Base-by-base conservation (phyloP, 2,113 vertebrate genomes). In the Clupea harengus region DNA sequence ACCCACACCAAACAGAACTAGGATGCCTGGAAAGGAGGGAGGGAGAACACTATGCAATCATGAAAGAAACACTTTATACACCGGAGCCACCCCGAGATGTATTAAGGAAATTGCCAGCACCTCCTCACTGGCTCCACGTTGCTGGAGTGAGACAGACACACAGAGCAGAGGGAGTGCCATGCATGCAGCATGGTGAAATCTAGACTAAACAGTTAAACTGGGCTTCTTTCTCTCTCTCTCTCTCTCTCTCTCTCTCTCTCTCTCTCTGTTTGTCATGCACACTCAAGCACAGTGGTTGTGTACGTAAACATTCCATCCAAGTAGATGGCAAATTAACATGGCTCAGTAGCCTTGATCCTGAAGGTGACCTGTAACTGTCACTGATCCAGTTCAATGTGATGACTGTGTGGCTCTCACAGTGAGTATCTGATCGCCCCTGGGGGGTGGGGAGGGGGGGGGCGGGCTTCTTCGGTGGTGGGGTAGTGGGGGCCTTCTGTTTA, bases 311-410 rank as follows among this genome's bases (percentile, higher is more conserved):
- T 78, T 39, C 39, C 28, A 78, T 15, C 72, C 72, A 10, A 39
- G 17, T 39, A 78, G 72, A 39, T 15, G 13, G 72, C 72, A 78
- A 78, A 78, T 39, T 1, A 78, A 32, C 25, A 39, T 17, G 72
- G 28, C 64, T 72, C 64, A 72, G 64, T 32, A 32, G 64, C 3
- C 64, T 28, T 72, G 64, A 39, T 32, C 28, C 72, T 78, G 72
- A 78, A 78, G 72, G 72, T 78, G 72, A 78, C 72, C 72, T 78
- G 72, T 78, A 78, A 78, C 28, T 2, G 11, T 39, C 72, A 17
- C 72, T 32, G 39, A 39, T 39, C 39, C 39, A 39, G 39, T 39
- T 39, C 39, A 39, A 39, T 39, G 39, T 39, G 39, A 39, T 39
- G 39, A 1, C 39, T 39, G 2, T 39, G 72, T 78, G 39, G 39